Evolutionary conservation across 2,113 vertebrate genomes (phyloP).

Genomic region (Tapirus terrestris): DNA sequence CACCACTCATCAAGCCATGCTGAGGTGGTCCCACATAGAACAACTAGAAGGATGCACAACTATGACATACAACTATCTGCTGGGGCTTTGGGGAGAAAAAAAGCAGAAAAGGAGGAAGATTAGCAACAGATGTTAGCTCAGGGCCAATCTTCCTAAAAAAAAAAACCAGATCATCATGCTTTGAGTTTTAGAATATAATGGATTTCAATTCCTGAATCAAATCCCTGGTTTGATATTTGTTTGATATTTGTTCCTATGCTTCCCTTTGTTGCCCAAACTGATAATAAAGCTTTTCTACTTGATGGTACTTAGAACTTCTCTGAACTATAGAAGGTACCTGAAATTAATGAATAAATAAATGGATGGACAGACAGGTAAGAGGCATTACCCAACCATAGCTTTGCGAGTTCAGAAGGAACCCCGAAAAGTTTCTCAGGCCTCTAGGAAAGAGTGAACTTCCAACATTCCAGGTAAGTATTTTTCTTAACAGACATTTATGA

Average conservation of each 20-base stretch:
- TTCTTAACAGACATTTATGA: not conserved
- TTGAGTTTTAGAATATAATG: not conserved
- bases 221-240: not conserved
- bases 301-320: not conserved
- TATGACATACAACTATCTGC: too few species aligned
- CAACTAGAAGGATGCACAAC: too few species aligned
- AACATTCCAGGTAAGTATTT: not conserved
- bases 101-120: too few species aligned
- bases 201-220: not conserved
- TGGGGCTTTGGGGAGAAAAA: too few species aligned
- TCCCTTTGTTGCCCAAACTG: slow-evolving; percentile 46
- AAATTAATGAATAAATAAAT: not conserved
- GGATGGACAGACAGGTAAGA: not conserved
- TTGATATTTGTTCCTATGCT: slow-evolving; percentile 31
- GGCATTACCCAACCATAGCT: not conserved
- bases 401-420: not conserved
- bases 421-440: not conserved
- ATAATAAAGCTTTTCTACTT: slow-evolving; percentile 11
- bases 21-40: too few species aligned
- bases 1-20: too few species aligned
- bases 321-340: not conserved
- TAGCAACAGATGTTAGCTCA: too few species aligned
- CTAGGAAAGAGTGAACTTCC: not conserved
- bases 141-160: too few species aligned
- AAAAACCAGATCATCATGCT: not conserved